A percentile compares a stretch with the other conserved stretches of the same genome.
These are phyloP conservation scores for Acanthosepion lycidas DNA, from an alignment of 2,888 invertebrate genomes.

Conservation along the genomic window DNA sequence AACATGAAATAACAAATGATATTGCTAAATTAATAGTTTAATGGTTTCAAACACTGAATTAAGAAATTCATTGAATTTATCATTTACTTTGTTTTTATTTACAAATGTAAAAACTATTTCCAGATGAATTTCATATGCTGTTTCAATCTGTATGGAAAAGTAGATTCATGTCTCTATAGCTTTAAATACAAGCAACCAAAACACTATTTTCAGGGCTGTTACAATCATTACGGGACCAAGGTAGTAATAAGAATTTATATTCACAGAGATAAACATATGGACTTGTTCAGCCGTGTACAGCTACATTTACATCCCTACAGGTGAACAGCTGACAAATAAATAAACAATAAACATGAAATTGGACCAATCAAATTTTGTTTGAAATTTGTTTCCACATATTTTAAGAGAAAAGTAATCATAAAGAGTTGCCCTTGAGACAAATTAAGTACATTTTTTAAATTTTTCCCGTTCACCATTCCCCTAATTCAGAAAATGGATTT, in stretches of 20 bases:
- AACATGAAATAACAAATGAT: too few species aligned
- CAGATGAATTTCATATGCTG: too few species aligned
- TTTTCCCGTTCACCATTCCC: background rate
- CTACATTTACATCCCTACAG: background rate
- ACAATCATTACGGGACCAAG: too few species aligned
- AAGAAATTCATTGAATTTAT: too few species aligned
- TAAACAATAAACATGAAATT: background rate
- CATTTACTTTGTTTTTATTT: too few species aligned
- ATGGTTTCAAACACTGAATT: too few species aligned
- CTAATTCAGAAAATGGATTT: background rate
- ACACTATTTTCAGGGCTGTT: too few species aligned
- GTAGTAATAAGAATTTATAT: background rate
- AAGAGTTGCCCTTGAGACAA: background rate
- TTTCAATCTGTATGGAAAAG: too few species aligned
- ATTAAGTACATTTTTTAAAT: background rate
- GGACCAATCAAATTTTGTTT: background rate
- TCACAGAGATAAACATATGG: background rate
- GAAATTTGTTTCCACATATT: background rate
- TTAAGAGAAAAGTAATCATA: background rate
- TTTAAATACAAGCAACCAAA: too few species aligned
- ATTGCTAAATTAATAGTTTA: too few species aligned
- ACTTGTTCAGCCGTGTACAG: background rate
- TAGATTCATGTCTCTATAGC: too few species aligned
- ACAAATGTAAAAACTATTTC: too few species aligned
- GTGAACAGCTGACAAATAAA: background rate